Percentiles rank a stretch among this genome's conserved stretches.
phyloP scores from a whole-genome alignment of 2,113 vertebrate species.

The Scopus umbretta region DNA sequence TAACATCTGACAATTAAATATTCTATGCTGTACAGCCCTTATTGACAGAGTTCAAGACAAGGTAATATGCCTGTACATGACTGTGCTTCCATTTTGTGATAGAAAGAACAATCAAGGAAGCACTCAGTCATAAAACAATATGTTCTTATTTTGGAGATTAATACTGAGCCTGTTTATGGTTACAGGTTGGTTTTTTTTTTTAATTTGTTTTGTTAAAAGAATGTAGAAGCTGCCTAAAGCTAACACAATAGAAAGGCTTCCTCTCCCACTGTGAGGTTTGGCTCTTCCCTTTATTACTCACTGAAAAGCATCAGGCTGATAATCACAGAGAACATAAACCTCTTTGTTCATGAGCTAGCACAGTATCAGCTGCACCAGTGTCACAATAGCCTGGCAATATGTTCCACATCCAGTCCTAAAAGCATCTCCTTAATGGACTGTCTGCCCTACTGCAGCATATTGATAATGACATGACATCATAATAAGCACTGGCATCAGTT shows the following conservation, averaged over 20 bases:
- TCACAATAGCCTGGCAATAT: neutral
- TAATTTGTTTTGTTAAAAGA: neutral
- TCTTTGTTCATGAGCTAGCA: neutral
- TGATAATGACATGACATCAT: neutral
- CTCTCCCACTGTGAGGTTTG: neutral
- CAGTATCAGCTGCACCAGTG: neutral
- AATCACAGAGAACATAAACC: neutral
- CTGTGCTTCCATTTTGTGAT: neutral
- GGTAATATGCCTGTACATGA: neutral
- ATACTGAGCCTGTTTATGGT: neutral
- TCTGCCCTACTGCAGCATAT: neutral
- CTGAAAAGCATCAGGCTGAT: neutral
- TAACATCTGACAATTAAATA: neutral
- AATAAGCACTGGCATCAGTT: neutral
- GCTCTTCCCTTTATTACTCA: neutral
- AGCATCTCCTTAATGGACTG: neutral
- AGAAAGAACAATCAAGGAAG: neutral
- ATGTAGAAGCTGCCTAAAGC: neutral
- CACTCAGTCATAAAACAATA: neutral
- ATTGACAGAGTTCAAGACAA: neutral
- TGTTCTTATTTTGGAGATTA: neutral
- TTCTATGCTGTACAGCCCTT: neutral
- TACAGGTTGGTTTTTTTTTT: neutral
- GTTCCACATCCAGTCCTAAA: neutral
- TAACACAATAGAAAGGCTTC: neutral